A percentile compares a stretch with the other conserved stretches of the same genome.
Conservation (phyloP, 2,888 invertebrate species). For the Chloroclystis v-ata region DNA sequence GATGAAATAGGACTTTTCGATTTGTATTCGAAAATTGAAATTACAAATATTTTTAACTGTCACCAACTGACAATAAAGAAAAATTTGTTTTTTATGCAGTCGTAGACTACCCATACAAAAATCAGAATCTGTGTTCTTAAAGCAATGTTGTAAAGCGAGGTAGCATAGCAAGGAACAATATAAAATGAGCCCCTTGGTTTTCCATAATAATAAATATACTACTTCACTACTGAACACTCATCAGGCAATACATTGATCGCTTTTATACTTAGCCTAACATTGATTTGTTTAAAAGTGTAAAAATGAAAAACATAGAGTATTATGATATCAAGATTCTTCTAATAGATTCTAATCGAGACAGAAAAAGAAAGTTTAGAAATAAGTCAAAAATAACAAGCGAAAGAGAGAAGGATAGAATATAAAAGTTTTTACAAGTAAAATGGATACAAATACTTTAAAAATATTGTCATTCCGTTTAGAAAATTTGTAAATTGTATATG, state of each 20-base stretch:
- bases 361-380: neutral
- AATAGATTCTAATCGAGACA: neutral
- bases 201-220: neutral
- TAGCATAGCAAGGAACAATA: constrained; percentile 9
- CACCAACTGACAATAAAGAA: no score
- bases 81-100: no score
- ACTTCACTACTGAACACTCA: constrained; percentile 26
- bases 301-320: constrained; percentile 13
- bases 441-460: constrained; percentile 10
- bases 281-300: constrained; percentile 3
- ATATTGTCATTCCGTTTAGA: constrained; percentile 11
- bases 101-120: no score
- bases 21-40: no score
- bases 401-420: neutral
- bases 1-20: no score
- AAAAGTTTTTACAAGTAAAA: neutral
- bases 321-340: constrained; percentile 3
- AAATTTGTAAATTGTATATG: constrained; percentile 10
- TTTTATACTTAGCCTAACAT: constrained; percentile 1
- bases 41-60: no score
- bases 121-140: constrained; percentile 17
- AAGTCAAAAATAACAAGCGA: neutral
- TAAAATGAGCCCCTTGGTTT: neutral
- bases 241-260: constrained; percentile 15
- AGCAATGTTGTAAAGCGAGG: constrained; percentile 24